Conservation (phyloP, 2,888 invertebrate genomes). For the Melolontha melolontha region DNA sequence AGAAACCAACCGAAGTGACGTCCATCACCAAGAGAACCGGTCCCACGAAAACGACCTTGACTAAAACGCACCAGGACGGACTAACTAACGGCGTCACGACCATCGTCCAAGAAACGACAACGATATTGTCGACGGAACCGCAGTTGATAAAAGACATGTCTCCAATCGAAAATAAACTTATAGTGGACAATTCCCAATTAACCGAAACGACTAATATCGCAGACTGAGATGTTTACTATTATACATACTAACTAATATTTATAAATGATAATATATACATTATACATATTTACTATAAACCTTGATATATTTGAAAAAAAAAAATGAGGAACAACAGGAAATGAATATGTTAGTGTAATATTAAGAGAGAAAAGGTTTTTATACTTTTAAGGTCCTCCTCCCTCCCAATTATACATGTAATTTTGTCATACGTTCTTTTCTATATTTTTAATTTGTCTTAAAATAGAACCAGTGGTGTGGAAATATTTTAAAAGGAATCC, state of each 20-base stretch:
- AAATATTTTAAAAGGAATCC: slow-evolving; percentile 29
- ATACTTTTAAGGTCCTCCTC: slow-evolving; percentile 57
- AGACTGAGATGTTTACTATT: slow-evolving; percentile 58
- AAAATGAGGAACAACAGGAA: slow-evolving; percentile 9
- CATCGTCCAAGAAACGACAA: slow-evolving; percentile 45
- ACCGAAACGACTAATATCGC: slow-evolving; percentile 56
- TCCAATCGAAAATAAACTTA: slow-evolving; percentile 61
- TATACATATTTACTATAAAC: slow-evolving; percentile 43
- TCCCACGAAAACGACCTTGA: slow-evolving; percentile 45
- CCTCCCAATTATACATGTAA: slow-evolving; percentile 25
- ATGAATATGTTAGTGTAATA: slow-evolving; percentile 52
- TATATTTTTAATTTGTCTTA: slow-evolving; percentile 10
- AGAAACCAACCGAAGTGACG: slow-evolving; percentile 54
- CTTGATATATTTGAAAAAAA: slow-evolving; percentile 40
- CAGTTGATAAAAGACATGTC: slow-evolving; percentile 62
- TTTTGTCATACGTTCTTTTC: slow-evolving; percentile 2
- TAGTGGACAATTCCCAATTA: slow-evolving; percentile 58
- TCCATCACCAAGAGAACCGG: slow-evolving; percentile 48
- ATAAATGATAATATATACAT: slow-evolving; percentile 30
- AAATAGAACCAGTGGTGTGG: slow-evolving; percentile 30
- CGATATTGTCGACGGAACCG: slow-evolving; percentile 48
- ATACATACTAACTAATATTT: slow-evolving; percentile 45
- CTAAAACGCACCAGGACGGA: slow-evolving; percentile 59
- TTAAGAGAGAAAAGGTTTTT: slow-evolving; percentile 55
- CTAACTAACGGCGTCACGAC: slow-evolving; percentile 49